These are phyloP conservation scores for Nebria brevicollis DNA, from an alignment of 2,888 invertebrate genomes.

Conservation along the genomic window DNA sequence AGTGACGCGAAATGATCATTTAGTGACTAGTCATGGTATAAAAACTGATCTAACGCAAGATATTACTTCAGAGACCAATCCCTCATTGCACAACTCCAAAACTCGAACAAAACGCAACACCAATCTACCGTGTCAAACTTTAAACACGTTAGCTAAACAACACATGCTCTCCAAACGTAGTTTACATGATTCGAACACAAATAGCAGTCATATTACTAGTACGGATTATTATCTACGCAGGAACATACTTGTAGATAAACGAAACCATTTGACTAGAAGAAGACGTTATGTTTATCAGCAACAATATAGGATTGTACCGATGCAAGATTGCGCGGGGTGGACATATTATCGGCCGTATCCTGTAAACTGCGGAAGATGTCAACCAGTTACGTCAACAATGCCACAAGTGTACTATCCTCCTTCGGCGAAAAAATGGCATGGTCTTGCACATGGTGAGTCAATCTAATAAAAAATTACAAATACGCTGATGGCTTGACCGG, in stretches of 20 bases:
- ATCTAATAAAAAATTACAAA: constrained; percentile 8
- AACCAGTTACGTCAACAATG: constrained; percentile 17
- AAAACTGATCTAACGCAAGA: too few relatives aligned
- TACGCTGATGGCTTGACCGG: neutral
- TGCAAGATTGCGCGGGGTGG: constrained; percentile 40
- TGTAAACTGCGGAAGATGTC: constrained; percentile 28
- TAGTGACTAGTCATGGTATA: too few relatives aligned
- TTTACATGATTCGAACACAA: neutral
- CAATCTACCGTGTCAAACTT: neutral
- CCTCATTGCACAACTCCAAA: too few relatives aligned
- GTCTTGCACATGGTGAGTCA: constrained; percentile 38
- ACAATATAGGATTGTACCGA: constrained; percentile 19
- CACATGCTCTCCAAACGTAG: neutral
- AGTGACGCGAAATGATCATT: too few relatives aligned
- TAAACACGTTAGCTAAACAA: neutral
- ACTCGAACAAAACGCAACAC: neutral
- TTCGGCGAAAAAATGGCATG: constrained; percentile 33
- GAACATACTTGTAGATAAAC: constrained; percentile 22
- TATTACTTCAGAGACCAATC: too few relatives aligned
- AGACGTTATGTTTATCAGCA: constrained; percentile 20
- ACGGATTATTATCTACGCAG: neutral
- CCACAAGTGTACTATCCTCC: constrained; percentile 9
- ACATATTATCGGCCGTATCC: constrained; percentile 41
- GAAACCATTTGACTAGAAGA: constrained; percentile 29
- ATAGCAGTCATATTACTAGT: neutral